Evolutionary conservation across 2,888 invertebrate genomes (phyloP), one percentile per base, ranked within the genome.

Genomic region (Epicampocera succincta): DNA sequence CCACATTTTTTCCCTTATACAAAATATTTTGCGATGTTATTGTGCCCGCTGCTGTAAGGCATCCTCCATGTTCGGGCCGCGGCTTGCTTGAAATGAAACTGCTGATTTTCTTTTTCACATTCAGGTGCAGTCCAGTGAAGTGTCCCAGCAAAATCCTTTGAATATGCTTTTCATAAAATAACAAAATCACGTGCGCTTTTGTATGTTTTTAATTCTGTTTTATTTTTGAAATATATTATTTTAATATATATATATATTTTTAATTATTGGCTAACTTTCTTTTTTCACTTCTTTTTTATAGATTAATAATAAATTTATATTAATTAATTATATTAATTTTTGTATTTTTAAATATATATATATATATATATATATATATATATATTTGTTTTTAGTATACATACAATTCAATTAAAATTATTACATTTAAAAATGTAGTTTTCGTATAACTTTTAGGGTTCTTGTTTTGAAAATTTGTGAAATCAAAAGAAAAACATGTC

Each of bases 371-470:
- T n/a, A n/a, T n/a, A n/a, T n/a, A 86, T n/a, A n/a, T n/a, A n/a
- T n/a, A n/a, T n/a, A n/a, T 69, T 76, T 87, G 86, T 86, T 86
- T 88, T 89, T 90, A 90, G 89, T 90, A 89, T 90, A 90, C 90
- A 90, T 89, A 89, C 88, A 89, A 89, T 87, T 82, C 87, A 89
- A 87, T 88, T 88, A 88, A 89, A 89, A 89, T 88, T 88, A 89
- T 88, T 89, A 89, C 89, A 89, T 89, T 82, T 89, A 88, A 89
- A 88, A 89, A 89, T 89, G 89, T 89, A 77, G 42, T 48, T 69
- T 46, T 78, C 88, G 88, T 89, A 89, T 89, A 85, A 84, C 82
- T 78, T 75, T 84, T 68, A 40, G 50, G 19, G 21, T 40, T 54
- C 25, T 74, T 75, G 40, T 68, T 46, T 72, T 40, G 33, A 58